Conservation (phyloP, 2,888 invertebrate species). For the Acleris emargana region DNA sequence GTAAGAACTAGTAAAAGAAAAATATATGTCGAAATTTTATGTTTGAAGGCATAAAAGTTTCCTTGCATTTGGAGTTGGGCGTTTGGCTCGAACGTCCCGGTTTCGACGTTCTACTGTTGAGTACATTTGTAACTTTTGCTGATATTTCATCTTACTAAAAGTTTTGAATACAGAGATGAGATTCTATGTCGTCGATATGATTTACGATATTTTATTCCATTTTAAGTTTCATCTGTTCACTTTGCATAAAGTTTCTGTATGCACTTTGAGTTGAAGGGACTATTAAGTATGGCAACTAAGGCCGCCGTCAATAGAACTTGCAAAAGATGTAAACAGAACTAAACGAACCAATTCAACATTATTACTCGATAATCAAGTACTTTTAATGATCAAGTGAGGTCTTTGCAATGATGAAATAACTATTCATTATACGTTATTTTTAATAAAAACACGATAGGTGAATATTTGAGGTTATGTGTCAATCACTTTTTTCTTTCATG, state of each 20-base stretch:
- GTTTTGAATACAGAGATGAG: constrained; percentile 56
- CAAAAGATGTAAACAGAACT: too few relatives aligned
- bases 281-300: too few relatives aligned
- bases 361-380: too few relatives aligned
- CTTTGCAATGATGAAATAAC: too few relatives aligned
- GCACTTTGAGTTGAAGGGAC: too few relatives aligned
- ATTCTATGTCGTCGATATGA: constrained; percentile 51
- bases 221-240: constrained; percentile 32
- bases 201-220: constrained; percentile 41
- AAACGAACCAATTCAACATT: too few relatives aligned
- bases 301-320: too few relatives aligned
- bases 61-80: constrained; percentile 48
- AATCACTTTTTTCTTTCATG: too few relatives aligned
- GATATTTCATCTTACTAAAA: constrained; percentile 58
- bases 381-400: too few relatives aligned
- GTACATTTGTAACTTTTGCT: constrained; percentile 60
- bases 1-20: not conserved
- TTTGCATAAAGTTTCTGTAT: not conserved
- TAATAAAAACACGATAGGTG: too few relatives aligned
- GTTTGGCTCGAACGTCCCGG: constrained; percentile 55
- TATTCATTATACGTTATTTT: too few relatives aligned
- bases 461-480: too few relatives aligned
- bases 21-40: constrained; percentile 7
- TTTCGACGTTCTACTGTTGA: constrained; percentile 62
- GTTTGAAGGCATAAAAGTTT: constrained; percentile 47